Base-by-base conservation (phyloP, 1,140 invertebrate species). In the Atta texana region DNA sequence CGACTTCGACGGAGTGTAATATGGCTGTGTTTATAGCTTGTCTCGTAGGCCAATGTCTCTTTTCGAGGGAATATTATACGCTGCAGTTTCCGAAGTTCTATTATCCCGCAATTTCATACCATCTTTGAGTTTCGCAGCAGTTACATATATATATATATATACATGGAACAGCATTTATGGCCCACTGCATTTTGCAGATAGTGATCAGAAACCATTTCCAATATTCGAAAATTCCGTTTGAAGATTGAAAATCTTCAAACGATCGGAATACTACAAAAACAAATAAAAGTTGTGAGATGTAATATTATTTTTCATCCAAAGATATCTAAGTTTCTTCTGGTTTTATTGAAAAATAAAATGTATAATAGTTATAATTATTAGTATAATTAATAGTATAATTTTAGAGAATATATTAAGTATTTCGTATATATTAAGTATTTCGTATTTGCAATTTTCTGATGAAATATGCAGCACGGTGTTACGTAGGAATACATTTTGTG, bases 51-150 rank as follows among this genome's bases (percentile, higher is more conserved):
- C 80, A 61, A 44, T 61, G 68, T 81, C 80, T 81, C 78, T 49
- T 82, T 82, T 74, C 68, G 68, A 59, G 31, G 21, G n/a, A 24
- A 14, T 51, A 24, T 49, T 82, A 24, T 44, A n/a, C 51, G 53
- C 34, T 49, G 55, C 68, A 82, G 80, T 82, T 74, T 74, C 39
- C 53, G 39, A 74, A 82, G 68, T 59, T 82, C 80, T 68, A 82
- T 82, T 74, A 82, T 82, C 80, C 68, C 39, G 24, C 21, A 53
- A 63, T 31, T 28, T 31, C 16, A 44, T 80, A 34, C 16, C 24
- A 72, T 49, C 66, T 82, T 82, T n/a, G 78, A 72, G 24, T 59
- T 82, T 74, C 68, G n/a, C 51, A 57, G 34, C 66, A 72, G 34
- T 74, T 72, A 61, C 68, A 18, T 39, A 53, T 21, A 72, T 34